Evolutionary conservation across 2,888 invertebrate genomes (phyloP), one percentile per base, ranked within the genome.

Genomic region (Calameuta idolon): DNA sequence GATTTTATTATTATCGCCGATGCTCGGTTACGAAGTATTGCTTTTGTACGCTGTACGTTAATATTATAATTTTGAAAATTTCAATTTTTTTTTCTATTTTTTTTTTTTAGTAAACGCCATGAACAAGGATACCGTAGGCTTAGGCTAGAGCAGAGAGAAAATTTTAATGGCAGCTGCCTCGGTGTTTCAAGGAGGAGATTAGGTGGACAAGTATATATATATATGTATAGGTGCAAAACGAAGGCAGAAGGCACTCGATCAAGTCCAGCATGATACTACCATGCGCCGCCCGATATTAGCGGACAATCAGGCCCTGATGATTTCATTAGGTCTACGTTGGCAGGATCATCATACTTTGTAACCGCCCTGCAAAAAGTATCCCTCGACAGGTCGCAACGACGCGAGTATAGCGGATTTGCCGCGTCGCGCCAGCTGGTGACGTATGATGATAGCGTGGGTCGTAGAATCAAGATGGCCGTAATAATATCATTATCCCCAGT

Each of bases 401-500:
- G 78, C 74, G 79, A 75, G 81, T 79, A 81, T 82, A 82, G 83
- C 82, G 85, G 84, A 90, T 87, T 88, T 86, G 86, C 82, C 84
- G 85, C 76, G 83, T 85, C 84, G 82, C 85, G 83, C 85, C 84
- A 87, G 86, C 85, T 84, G 69, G 78, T 91, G 90, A 91, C 90
- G 88, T 90, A 91, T 90, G 89, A 89, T 89, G 91, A 90, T 90
- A 90, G 91, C 88, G 88, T 85, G 84, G 87, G 85, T 83, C 82
- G 85, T 84, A 82, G 89, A 90, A 90, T 90, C 91, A 90, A 89
- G 88, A 88, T 89, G 89, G 86, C 88, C 87, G 88, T 91, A 90
- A 90, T 90, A 90, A 91, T 91, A 91, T 91, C 90, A 91, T 91
- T 90, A 91, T 90, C 90, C 90, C 85, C 89, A 89, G 90, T 89